A percentile compares a stretch with the other conserved stretches of the same genome.
Evolutionary conservation across 2,113 vertebrate genomes (phyloP).

Genomic region (Parus major): DNA sequence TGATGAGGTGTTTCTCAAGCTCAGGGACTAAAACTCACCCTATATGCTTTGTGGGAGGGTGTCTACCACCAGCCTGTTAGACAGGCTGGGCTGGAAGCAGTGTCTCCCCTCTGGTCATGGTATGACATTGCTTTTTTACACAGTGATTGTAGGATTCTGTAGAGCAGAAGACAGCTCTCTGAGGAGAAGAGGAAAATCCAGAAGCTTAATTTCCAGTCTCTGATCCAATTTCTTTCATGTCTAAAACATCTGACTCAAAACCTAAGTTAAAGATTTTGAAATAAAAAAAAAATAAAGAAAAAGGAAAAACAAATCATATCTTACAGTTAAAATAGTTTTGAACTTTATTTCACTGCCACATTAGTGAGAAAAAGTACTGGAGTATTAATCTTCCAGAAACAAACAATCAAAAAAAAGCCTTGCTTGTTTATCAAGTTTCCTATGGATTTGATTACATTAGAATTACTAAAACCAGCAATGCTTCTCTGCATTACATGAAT

Average conservation of each 20-base stretch:
- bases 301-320: neutral
- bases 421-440: neutral
- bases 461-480: neutral
- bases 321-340: neutral
- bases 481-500: neutral
- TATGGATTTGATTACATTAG: neutral
- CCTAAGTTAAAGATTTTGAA: neutral
- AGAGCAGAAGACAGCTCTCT: neutral
- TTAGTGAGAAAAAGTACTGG: neutral
- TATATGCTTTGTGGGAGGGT: fast-evolving
- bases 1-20: neutral
- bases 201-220: neutral
- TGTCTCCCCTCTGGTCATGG: neutral
- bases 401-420: neutral
- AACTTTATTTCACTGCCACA: neutral
- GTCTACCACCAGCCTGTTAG: neutral
- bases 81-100: neutral
- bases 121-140: neutral
- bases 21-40: neutral
- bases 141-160: neutral
- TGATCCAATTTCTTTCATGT: neutral
- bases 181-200: neutral
- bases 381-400: neutral
- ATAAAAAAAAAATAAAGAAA: neutral
- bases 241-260: neutral